Percentiles rank a stretch among this genome's conserved stretches.
Evolutionary conservation across 2,113 vertebrate species (phyloP).

Genomic region (Polypterus bichir): DNA sequence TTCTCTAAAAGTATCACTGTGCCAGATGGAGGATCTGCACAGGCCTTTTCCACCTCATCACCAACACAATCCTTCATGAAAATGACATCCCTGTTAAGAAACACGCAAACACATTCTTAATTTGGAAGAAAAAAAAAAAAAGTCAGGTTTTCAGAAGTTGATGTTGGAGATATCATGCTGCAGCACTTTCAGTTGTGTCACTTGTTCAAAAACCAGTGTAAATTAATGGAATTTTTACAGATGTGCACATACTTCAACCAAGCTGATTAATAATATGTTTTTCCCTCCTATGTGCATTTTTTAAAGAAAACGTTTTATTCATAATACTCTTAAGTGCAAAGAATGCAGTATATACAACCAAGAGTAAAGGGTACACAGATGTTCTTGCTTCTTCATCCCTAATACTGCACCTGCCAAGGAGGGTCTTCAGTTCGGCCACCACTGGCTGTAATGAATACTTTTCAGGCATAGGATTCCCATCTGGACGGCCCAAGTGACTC

Average conservation of each 20-base stretch:
- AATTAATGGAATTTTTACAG: no score
- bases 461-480: constrained; percentile 79
- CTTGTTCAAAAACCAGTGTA: no score
- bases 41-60: constrained; percentile 75
- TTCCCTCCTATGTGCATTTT: no score
- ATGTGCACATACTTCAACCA: no score
- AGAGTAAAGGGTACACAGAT: no score
- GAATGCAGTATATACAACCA: no score
- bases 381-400: not conserved
- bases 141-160: not conserved
- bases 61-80: constrained; percentile 97
- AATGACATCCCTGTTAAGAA: constrained; percentile 56
- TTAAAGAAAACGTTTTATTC: no score
- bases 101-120: not conserved
- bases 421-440: constrained; percentile 69
- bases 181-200: no score
- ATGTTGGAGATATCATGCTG: no score
- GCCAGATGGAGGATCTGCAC: constrained; percentile 64
- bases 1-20: constrained; percentile 90
- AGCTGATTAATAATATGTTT: no score
- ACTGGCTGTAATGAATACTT: constrained; percentile 84
- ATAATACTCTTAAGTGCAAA: no score
- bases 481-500: constrained; percentile 89
- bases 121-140: not conserved
- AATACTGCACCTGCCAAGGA: constrained; percentile 65